Conservation (phyloP, 2,888 invertebrate species). For the Oithona nana region DNA sequence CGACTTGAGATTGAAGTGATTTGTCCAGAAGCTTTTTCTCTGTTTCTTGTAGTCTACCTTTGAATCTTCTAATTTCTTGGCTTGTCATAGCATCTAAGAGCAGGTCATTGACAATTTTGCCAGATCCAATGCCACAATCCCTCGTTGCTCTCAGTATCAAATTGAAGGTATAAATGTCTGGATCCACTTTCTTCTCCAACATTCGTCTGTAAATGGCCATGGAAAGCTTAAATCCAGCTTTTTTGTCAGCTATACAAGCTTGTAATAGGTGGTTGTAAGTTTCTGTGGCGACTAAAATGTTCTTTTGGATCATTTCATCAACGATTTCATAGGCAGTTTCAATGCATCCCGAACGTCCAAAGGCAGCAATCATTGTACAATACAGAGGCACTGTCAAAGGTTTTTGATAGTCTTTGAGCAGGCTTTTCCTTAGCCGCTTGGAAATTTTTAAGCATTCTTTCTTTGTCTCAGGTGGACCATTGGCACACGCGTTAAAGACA, state of each 20-base stretch:
- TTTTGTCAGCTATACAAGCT: conserved; percentile 57
- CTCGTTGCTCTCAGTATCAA: conserved; percentile 54
- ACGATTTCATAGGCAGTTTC: conserved; percentile 55
- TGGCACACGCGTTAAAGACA: conserved; percentile 70
- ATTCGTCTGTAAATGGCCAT: conserved; percentile 71
- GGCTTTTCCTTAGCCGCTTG: background rate
- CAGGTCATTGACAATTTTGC: conserved; percentile 9
- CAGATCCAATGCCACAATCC: conserved; percentile 57
- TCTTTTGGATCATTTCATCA: conserved; percentile 50
- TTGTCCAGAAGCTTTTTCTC: background rate
- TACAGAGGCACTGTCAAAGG: conserved; percentile 36
- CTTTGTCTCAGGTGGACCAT: conserved; percentile 38
- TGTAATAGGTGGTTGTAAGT: conserved; percentile 63
- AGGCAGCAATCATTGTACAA: conserved; percentile 72
- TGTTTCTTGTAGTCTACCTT: background rate
- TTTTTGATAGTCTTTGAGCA: conserved; percentile 39
- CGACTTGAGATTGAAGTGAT: conserved; percentile 13
- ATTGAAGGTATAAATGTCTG: conserved; percentile 55
- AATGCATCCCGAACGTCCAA: conserved; percentile 60
- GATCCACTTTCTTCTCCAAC: conserved; percentile 41
- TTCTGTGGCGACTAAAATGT: conserved; percentile 35
- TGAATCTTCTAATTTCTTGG: background rate
- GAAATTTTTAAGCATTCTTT: background rate
- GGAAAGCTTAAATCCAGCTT: conserved; percentile 60
- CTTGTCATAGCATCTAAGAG: background rate